A percentile compares a stretch with the other conserved stretches of the same genome.
These are phyloP conservation scores for Trichoplusia ni DNA, from an alignment of 1,140 invertebrate species.

Conservation along the genomic window DNA sequence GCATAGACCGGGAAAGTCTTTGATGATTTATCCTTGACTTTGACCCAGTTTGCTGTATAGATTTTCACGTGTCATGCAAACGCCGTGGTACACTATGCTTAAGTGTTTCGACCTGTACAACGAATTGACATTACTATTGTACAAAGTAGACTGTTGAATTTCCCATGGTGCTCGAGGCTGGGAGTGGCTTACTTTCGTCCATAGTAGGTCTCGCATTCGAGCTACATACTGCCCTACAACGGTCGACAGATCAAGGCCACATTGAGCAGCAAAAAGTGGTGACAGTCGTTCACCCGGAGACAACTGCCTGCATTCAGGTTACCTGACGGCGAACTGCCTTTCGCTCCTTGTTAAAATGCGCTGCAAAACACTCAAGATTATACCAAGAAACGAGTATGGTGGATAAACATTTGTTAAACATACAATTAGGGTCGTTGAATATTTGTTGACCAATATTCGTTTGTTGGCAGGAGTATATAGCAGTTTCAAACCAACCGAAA, in stretches of 20 bases:
- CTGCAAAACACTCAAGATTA: not conserved
- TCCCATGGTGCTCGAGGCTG: constrained; percentile 59
- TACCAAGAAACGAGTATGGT: not conserved
- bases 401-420: not conserved
- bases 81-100: not conserved
- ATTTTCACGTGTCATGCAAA: not conserved
- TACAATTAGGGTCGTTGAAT: not conserved
- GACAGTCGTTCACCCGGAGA: constrained; percentile 49
- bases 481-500: too few relatives aligned
- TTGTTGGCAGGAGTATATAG: not conserved
- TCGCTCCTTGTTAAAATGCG: constrained; percentile 25
- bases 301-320: constrained; percentile 47
- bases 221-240: constrained; percentile 65
- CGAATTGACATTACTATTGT: constrained; percentile 32
- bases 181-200: constrained; percentile 65
- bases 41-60: not conserved
- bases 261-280: constrained; percentile 52
- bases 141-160: constrained; percentile 45
- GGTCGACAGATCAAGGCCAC: constrained; percentile 55
- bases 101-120: constrained; percentile 14
- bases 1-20: not conserved
- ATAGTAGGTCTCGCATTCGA: constrained; percentile 41
- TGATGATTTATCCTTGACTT: not conserved
- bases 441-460: not conserved
- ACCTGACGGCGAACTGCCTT: constrained; percentile 34